Evolutionary conservation across 1,140 invertebrate species (phyloP), one percentile per base, ranked within the genome.

Genomic region (Battus philenor): DNA sequence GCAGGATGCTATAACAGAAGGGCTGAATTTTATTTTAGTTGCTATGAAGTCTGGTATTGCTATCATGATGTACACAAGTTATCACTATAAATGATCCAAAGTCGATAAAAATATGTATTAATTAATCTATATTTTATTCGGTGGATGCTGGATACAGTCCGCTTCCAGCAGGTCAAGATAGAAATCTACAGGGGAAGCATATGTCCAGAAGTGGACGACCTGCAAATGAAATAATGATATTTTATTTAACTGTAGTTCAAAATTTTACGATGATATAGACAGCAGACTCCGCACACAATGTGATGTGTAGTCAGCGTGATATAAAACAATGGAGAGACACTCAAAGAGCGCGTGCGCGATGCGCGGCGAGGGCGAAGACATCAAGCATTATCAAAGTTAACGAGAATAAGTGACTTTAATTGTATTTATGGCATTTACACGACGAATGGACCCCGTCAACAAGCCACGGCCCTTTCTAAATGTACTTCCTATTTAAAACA

Each of bases 351-450:
- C 50, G 1, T 11, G 44, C 36, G 17, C 16, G 32, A 41, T 48
- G 11, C 38, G 11, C 38, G 50, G 31, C 12, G 65, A 64, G 76
- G 71, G 71, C 73, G 73, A 79, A 80, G 76, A 77, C 70, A 64
- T 56, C 52, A 29, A 50, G 48, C 54, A 76, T 80, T 75, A 82
- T 78, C 73, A 66, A 61, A 50, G 41, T 61, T 79, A 79, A 83
- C 70, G 63, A 79, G 79, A 79, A 50, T 60, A 79, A 79, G 70
- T 79, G 69, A 79, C 59, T 81, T 81, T 83, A 81, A 81, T 81
- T 81, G 73, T 78, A 54, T 79, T 80, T 77, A 71, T 76, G 64
- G 63, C 59, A 65, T 71, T 72, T 72, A 69, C 50, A 49, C 59
- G 53, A 65, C 51, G 63, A 56, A 69, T 59, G 59, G 12, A 22